Percentiles rank a stretch among this genome's conserved stretches.
Evolutionary conservation across 1,140 invertebrate species (phyloP).

Genomic region (Littorina saxatilis): DNA sequence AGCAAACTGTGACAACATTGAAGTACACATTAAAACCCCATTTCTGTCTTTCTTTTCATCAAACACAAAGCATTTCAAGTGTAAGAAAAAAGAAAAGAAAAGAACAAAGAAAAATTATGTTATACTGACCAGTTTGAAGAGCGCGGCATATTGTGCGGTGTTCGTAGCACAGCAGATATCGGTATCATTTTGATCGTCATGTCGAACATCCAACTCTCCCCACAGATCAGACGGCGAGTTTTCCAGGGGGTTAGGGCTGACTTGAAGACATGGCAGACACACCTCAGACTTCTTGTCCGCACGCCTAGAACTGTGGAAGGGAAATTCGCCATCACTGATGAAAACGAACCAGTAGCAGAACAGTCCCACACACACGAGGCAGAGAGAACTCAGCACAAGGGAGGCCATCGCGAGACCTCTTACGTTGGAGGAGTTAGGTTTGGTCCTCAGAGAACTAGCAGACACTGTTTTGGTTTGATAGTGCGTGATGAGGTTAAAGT

Average conservation of each 20-base stretch:
- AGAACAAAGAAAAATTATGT: not conserved
- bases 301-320: too few species aligned
- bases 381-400: not conserved
- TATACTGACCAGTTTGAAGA: conserved; percentile 1
- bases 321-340: not conserved
- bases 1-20: too few species aligned
- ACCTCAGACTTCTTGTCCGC: not conserved
- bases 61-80: too few species aligned
- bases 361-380: not conserved
- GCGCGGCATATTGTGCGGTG: not conserved
- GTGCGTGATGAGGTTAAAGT: too few species aligned
- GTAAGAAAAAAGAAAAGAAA: not conserved
- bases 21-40: too few species aligned
- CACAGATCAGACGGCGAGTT: not conserved
- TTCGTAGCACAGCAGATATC: not conserved
- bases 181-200: not conserved
- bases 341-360: not conserved
- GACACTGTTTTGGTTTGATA: not conserved
- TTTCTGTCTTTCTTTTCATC: too few species aligned
- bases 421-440: not conserved
- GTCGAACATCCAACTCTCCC: not conserved
- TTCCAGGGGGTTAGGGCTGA: conserved; percentile 6
- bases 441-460: too few species aligned
- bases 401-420: not conserved
- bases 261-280: conserved; percentile 1